A percentile compares a stretch with the other conserved stretches of the same genome.
Evolutionary conservation across 2,888 invertebrate species (phyloP).

Genomic region (Apantesis nais): DNA sequence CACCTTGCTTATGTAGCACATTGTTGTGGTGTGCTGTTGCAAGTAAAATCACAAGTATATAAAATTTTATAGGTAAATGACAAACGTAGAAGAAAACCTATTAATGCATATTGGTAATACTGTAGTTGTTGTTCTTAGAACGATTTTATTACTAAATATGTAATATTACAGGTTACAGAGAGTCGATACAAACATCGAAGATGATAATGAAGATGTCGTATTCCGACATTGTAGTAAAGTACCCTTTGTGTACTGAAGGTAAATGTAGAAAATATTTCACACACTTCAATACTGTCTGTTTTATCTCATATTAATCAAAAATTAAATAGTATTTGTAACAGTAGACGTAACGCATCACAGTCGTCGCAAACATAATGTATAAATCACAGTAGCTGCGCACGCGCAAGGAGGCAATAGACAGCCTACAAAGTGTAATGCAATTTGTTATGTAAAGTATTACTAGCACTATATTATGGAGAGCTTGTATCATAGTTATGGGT

Average conservation of each 20-base stretch:
- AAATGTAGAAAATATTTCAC: background rate
- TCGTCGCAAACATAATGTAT: conserved; percentile 42
- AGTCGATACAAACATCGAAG: background rate
- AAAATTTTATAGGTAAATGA: too few relatives aligned
- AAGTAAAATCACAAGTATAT: too few relatives aligned
- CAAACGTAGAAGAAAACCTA: too few relatives aligned
- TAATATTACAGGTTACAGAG: too few relatives aligned
- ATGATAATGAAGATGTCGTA: background rate
- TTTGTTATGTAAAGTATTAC: conserved; percentile 60
- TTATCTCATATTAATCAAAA: background rate
- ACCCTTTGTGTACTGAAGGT: background rate
- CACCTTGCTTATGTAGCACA: too few relatives aligned
- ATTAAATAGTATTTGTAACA: conserved; percentile 36
- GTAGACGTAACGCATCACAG: conserved; percentile 35
- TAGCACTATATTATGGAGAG: conserved; percentile 41
- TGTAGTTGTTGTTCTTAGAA: too few relatives aligned
- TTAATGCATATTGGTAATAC: too few relatives aligned
- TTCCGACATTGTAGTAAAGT: background rate
- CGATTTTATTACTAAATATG: too few relatives aligned
- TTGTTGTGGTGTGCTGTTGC: too few relatives aligned
- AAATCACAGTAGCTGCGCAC: conserved; percentile 58
- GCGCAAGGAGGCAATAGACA: conserved; percentile 55
- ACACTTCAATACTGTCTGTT: background rate
- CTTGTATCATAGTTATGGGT: conserved; percentile 43
- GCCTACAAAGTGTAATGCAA: conserved; percentile 52